Evolutionary conservation across 2,113 vertebrate species (phyloP), one percentile per base, ranked within the genome.

Genomic region (Pandion haliaetus): DNA sequence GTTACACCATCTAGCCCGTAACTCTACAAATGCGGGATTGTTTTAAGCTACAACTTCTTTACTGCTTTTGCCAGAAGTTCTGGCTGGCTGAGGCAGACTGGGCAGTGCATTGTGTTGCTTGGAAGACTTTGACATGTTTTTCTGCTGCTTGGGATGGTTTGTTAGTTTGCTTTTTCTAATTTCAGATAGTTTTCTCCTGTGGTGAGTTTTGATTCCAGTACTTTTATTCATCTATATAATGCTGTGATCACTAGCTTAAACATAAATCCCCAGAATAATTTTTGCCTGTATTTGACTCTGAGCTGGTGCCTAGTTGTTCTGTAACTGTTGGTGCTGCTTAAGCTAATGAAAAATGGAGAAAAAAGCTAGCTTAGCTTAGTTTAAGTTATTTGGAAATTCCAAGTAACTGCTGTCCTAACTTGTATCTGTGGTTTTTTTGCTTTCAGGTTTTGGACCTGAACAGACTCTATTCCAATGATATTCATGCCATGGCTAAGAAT

Each of bases 391-490:
- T 80, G 55, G 25, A 66, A 85, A 66, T 58, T 12, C 17, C 76
- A 17, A 66, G 32, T 21, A 71, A 13, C 16, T 77, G 0, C 44
- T 82, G 47, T 58, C 31, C 54, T 71, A 34, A 88, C 7, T 77
- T 86, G 17, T n/a, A 23, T 74, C 26, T 92, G 12, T 72, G 14
- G 9, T 8, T 15, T 55, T 44, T 67, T 45, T 58, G 29, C 94
- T 36, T 71, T 44, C 95, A 99, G 99, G 97, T 99, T 87, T 97
- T 99, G 84, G 98, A 99, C 84, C 42, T 99, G 86, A 99, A 97
- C 86, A 98, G 99, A 15, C 98, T 99, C 62, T 99, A 99, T 95
- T 99, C 98, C 78, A 99, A 99, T 8, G 99, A 99, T 93, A 98
- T 99, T 74, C 99, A 99, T 2, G 98, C 99, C 49, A 99, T 99